phyloP scores from a whole-genome alignment of 2,888 invertebrate genomes.

The Polyommatus icarus region DNA sequence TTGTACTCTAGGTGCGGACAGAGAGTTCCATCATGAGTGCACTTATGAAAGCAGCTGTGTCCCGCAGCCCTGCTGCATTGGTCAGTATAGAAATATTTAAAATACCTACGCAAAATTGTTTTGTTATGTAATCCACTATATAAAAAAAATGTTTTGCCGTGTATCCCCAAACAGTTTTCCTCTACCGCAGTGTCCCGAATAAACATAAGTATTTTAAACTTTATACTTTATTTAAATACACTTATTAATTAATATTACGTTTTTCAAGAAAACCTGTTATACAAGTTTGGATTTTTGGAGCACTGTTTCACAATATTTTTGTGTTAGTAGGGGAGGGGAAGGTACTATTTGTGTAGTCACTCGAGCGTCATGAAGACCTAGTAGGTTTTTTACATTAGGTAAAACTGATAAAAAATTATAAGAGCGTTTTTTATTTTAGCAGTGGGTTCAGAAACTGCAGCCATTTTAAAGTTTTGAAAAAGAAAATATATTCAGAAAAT shows the following conservation, averaged over 20 bases:
- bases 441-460: too few species aligned
- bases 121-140: conserved; percentile 24
- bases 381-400: too few species aligned
- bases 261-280: neutral
- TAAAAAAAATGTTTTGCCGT: conserved; percentile 1
- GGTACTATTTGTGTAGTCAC: too few species aligned
- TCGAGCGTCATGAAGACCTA: too few species aligned
- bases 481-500: too few species aligned
- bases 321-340: too few species aligned
- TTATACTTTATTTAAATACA: neutral
- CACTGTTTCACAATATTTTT: conserved; percentile 27
- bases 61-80: conserved; percentile 69
- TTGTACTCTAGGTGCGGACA: conserved; percentile 76
- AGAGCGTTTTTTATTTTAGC: too few species aligned
- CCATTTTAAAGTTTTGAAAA: too few species aligned
- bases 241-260: neutral
- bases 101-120: neutral
- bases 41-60: conserved; percentile 69
- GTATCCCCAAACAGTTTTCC: neutral
- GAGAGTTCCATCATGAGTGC: conserved; percentile 81
- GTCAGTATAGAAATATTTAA: conserved; percentile 51
- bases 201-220: neutral
- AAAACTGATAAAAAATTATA: too few species aligned
- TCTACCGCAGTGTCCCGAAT: neutral
- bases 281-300: neutral